Evolutionary conservation across 2,113 vertebrate species (phyloP).

Genomic region (Cardinalis cardinalis): DNA sequence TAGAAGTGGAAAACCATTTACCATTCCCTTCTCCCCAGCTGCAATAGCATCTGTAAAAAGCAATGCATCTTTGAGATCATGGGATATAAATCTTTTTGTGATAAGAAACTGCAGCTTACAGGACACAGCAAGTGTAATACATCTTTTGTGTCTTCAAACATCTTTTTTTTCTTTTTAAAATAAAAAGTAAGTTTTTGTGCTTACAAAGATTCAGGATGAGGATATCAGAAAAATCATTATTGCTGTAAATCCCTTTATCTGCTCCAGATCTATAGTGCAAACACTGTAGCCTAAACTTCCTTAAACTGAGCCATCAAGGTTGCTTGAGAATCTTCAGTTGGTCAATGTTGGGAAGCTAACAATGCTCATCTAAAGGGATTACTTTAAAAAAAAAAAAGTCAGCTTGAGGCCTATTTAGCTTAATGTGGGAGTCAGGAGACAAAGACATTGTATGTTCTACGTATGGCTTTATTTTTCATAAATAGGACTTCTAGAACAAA

Average conservation of each 20-base stretch:
- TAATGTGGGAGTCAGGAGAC: background rate
- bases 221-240: background rate
- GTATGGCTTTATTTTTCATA: background rate
- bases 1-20: background rate
- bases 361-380: background rate
- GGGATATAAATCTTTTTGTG: background rate
- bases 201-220: background rate
- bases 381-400: background rate
- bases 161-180: background rate
- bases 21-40: background rate
- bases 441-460: fast-evolving
- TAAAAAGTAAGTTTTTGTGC: background rate
- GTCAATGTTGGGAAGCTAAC: background rate
- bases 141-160: background rate
- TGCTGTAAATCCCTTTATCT: background rate
- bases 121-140: background rate
- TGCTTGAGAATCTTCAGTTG: background rate
- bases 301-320: background rate
- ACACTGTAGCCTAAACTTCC: background rate
- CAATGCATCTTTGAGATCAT: background rate
- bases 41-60: background rate
- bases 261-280: background rate
- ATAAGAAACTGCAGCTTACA: background rate
- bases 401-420: background rate
- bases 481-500: background rate